Conservation (phyloP, 2,113 vertebrate species). For the Oenanthe melanoleuca region DNA sequence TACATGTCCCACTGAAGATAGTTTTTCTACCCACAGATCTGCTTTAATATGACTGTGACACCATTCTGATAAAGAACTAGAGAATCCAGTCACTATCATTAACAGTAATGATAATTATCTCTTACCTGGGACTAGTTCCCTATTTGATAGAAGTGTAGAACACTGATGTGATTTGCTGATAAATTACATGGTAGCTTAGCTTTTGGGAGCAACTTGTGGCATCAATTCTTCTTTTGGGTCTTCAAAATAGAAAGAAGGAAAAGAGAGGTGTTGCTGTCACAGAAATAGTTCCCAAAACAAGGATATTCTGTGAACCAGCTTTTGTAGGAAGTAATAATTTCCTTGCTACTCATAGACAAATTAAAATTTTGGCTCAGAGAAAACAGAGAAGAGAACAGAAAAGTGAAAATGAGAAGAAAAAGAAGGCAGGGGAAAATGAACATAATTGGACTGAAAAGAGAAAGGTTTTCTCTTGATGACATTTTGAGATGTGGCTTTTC, state of each 20-base stretch:
- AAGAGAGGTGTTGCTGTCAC: not conserved
- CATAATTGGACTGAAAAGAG: not conserved
- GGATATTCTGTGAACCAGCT: not conserved
- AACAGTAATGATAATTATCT: not conserved
- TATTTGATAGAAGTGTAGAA: not conserved
- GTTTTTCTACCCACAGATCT: not conserved
- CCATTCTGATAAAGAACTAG: not conserved
- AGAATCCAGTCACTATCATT: not conserved
- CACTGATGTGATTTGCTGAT: fast-evolving
- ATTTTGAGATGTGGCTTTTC: not conserved
- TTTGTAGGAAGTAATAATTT: not conserved
- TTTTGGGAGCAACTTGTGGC: not conserved
- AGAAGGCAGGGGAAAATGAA: not conserved
- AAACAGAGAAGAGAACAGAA: not conserved
- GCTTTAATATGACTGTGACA: not conserved
- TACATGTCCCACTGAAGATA: not conserved
- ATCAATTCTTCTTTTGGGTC: not conserved
- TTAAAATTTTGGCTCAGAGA: not conserved
- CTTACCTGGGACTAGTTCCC: not conserved
- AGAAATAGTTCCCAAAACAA: not conserved
- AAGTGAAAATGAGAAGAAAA: not conserved
- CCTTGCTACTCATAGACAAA: not conserved
- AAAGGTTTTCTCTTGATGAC: not conserved
- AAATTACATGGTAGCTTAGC: not conserved
- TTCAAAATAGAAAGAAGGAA: not conserved